Evolutionary conservation across 2,113 vertebrate genomes (phyloP).

Genomic region (Lagopus muta): DNA sequence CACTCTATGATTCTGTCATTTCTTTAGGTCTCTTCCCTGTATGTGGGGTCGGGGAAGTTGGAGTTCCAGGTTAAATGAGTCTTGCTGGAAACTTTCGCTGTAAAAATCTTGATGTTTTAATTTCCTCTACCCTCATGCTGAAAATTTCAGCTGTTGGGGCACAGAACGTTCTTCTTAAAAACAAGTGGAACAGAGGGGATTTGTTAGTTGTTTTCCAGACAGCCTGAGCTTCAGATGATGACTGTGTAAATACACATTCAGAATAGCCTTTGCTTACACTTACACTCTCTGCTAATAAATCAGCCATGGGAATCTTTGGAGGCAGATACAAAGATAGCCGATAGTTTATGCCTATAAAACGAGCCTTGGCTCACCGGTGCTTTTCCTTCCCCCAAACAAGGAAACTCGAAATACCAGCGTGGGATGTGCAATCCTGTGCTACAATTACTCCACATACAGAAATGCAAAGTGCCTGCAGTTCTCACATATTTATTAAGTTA

Average conservation of each 20-base stretch:
- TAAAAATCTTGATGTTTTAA: neutral
- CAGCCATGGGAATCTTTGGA: neutral
- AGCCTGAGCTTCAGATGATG: neutral
- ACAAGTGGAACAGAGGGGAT: neutral
- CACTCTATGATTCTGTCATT: neutral
- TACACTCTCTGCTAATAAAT: neutral
- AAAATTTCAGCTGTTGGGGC: neutral
- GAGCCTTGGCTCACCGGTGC: neutral
- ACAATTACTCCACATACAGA: slow-evolving; percentile 18
- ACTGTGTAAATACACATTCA: neutral
- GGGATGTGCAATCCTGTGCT: slow-evolving; percentile 42
- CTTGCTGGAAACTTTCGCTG: neutral
- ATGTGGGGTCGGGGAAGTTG: neutral
- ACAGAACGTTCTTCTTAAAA: neutral
- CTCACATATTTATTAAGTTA: neutral
- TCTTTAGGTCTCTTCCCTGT: neutral
- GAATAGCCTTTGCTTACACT: neutral
- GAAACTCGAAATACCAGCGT: slow-evolving; percentile 48
- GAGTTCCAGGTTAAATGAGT: neutral
- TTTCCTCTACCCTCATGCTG: neutral
- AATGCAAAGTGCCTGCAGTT: slow-evolving; percentile 50
- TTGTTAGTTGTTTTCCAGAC: neutral
- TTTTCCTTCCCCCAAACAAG: slow-evolving; percentile 27
- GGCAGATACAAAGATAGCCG: neutral
- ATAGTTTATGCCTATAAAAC: neutral